These are phyloP conservation scores for Pteromalus puparum DNA, from an alignment of 1,140 invertebrate genomes.

Conservation along the genomic window DNA sequence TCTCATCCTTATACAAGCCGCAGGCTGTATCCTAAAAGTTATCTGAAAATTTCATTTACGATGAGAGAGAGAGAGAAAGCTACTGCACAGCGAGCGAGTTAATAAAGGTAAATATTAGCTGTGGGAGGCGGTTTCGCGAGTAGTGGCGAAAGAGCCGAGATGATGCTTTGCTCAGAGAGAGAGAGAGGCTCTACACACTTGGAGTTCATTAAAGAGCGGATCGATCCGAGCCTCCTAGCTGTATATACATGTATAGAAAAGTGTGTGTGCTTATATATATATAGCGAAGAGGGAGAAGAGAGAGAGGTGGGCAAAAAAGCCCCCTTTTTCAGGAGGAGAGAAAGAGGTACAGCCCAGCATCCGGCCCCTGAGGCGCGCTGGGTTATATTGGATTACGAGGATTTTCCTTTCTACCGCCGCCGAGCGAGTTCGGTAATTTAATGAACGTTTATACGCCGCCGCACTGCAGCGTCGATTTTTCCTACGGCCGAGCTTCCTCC, in stretches of 20 bases:
- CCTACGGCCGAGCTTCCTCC: neutral
- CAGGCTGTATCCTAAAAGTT: constrained; percentile 73
- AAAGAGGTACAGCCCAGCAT: neutral
- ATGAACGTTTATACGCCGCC: neutral
- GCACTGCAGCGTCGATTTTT: neutral
- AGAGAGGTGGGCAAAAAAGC: neutral
- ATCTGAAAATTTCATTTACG: constrained; percentile 76
- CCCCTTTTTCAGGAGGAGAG: neutral
- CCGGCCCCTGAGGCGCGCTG: constrained; percentile 44
- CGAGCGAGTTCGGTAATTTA: constrained; percentile 1
- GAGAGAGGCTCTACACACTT: constrained; percentile 54
- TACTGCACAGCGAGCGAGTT: constrained; percentile 61
- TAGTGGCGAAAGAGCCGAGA: constrained; percentile 6
- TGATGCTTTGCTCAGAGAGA: neutral
- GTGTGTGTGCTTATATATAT: no score
- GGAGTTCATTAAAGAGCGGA: constrained; percentile 64
- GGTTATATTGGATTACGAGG: constrained; percentile 54
- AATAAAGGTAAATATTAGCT: constrained; percentile 76
- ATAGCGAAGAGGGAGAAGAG: neutral
- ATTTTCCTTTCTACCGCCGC: constrained; percentile 3
- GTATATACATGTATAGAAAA: neutral
- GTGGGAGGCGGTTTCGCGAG: constrained; percentile 68
- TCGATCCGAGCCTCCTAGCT: constrained; percentile 54
- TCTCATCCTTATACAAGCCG: constrained; percentile 66
- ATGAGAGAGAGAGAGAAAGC: constrained; percentile 58